A percentile compares a stretch with the other conserved stretches of the same genome.
These are phyloP conservation scores for Schmidtea mediterranea DNA, from an alignment of 1,140 invertebrate genomes.

Conservation along the genomic window DNA sequence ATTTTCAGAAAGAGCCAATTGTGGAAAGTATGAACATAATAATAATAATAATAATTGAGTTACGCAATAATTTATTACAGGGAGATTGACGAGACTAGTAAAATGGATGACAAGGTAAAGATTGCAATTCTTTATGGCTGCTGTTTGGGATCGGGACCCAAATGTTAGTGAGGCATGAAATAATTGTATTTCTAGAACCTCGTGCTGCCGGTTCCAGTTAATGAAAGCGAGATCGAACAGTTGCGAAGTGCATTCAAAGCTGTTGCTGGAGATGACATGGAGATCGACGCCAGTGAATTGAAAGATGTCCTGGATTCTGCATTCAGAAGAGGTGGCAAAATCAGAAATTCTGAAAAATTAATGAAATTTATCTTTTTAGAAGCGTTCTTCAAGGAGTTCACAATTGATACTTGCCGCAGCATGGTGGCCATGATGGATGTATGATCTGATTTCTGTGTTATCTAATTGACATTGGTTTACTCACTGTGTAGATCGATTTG, in stretches of 20 bases:
- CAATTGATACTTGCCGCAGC: conserved; percentile 62
- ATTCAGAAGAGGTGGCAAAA: conserved; percentile 6
- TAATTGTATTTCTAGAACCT: neutral
- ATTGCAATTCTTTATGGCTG: too few species aligned
- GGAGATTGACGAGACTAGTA: too few species aligned
- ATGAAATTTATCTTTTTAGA: conserved; percentile 28
- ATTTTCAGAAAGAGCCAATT: conserved; percentile 54
- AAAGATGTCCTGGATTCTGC: conserved; percentile 7
- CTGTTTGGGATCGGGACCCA: too few species aligned
- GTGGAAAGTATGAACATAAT: too few species aligned
- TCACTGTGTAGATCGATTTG: conserved; percentile 33
- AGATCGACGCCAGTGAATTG: conserved; percentile 9
- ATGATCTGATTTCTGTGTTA: too few species aligned
- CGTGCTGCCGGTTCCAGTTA: conserved; percentile 5
- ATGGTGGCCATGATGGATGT: conserved; percentile 81
- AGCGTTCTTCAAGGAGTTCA: conserved; percentile 52
- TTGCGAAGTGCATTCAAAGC: neutral
- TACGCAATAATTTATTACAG: too few species aligned
- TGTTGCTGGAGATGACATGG: conserved; percentile 5
- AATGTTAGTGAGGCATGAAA: too few species aligned
- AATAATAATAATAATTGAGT: too few species aligned
- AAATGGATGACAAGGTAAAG: too few species aligned
- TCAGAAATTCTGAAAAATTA: too few species aligned
- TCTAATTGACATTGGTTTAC: neutral
- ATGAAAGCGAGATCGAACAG: conserved; percentile 13